phyloP scores from a whole-genome alignment of 2,888 invertebrate species.

The Tanytarsus gracilentus region DNA sequence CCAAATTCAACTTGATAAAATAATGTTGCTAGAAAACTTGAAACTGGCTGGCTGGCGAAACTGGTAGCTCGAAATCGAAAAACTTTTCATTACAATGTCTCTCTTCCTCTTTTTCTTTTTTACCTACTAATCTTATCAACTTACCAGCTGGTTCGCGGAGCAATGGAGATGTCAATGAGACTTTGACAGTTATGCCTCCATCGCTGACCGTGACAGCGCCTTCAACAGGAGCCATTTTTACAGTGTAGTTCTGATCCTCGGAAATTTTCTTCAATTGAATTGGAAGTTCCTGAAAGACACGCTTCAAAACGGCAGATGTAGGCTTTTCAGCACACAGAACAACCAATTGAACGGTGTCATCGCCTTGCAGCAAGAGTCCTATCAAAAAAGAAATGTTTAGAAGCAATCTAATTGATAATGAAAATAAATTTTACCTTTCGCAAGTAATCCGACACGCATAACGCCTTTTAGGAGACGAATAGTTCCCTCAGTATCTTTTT shows the following conservation, averaged over 20 bases:
- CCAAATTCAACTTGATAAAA: neutral
- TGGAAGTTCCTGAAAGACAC: constrained; percentile 77
- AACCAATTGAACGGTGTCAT: constrained; percentile 82
- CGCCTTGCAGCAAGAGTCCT: constrained; percentile 81
- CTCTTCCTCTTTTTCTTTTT: too few relatives aligned
- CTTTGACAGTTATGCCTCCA: constrained; percentile 67
- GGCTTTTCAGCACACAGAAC: constrained; percentile 93
- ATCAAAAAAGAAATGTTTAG: constrained; percentile 33
- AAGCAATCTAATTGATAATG: neutral
- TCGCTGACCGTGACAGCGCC: constrained; percentile 78
- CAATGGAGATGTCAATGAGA: constrained; percentile 86
- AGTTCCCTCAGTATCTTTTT: constrained; percentile 54
- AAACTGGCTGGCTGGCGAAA: constrained; percentile 30
- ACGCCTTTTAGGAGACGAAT: constrained; percentile 84
- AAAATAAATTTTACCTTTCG: constrained; percentile 47
- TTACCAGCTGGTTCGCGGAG: constrained; percentile 70
- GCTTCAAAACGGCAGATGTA: constrained; percentile 74
- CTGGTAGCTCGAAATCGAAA: constrained; percentile 35
- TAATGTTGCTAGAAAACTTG: constrained; percentile 2
- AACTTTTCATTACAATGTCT: constrained; percentile 24
- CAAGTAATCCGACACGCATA: constrained; percentile 89
- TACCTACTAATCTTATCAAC: too few relatives aligned
- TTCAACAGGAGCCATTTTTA: constrained; percentile 74
- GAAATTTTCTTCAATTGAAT: constrained; percentile 64
- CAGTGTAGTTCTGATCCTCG: constrained; percentile 69